Conservation (phyloP, 2,888 invertebrate genomes). For the Blera fallax region DNA sequence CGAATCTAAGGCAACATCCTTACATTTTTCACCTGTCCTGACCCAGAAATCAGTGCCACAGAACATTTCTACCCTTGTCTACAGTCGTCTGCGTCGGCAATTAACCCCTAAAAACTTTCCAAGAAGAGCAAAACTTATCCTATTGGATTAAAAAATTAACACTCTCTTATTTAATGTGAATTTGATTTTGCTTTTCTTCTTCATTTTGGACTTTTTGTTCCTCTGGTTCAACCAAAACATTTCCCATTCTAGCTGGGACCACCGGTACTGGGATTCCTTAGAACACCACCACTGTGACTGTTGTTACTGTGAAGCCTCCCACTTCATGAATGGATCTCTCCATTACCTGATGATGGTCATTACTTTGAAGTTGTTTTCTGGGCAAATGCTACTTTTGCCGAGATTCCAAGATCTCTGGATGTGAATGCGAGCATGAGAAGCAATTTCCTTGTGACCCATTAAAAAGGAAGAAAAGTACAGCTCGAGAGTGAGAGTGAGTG, state of each 20-base stretch:
- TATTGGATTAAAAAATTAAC: constrained; percentile 71
- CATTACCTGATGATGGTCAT: constrained; percentile 72
- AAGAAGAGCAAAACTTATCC: constrained; percentile 50
- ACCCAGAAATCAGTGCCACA: constrained; percentile 23
- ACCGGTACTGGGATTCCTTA: background rate
- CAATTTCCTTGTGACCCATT: constrained; percentile 69
- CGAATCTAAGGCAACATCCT: background rate
- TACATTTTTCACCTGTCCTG: constrained; percentile 16
- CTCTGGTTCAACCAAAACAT: constrained; percentile 19
- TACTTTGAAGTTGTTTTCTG: constrained; percentile 61
- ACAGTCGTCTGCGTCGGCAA: constrained; percentile 37
- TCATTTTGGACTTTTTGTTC: background rate
- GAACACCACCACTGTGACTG: background rate
- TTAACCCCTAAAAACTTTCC: constrained; percentile 60
- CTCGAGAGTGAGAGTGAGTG: background rate
- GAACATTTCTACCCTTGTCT: background rate
- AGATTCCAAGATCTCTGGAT: constrained; percentile 36
- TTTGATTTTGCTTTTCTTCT: constrained; percentile 56
- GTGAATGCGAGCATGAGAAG: constrained; percentile 55
- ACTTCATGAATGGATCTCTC: constrained; percentile 66
- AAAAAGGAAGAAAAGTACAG: constrained; percentile 20
- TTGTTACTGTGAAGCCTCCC: background rate
- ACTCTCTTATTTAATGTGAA: constrained; percentile 65
- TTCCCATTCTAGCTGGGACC: background rate
- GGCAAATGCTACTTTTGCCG: constrained; percentile 8